Base-by-base conservation (phyloP, 2,113 vertebrate genomes). In the Galbula dea region DNA sequence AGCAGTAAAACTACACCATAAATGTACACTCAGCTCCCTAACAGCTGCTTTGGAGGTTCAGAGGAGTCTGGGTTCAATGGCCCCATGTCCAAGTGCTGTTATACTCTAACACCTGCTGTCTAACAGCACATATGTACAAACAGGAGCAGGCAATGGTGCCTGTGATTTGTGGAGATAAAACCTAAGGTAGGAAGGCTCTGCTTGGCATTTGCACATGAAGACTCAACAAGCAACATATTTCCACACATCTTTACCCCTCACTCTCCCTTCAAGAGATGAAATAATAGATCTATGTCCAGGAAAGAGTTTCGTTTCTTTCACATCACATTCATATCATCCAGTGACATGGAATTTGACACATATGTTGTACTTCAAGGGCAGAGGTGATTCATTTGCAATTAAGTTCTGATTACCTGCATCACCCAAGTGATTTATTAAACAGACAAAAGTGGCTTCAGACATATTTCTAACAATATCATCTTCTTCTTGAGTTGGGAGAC, bases 401-500 rank as follows among this genome's bases (percentile, higher is more conserved):
- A 96, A 91, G 32, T 96, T 96, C 96, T 48, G 55, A 97, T 94
- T 94, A 95, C 83, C 87, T 96, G 52, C 57, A 92, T 88, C 96
- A 95, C 61, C 97, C 89, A 63, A 94, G 80, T 49, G 43, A 89
- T 89, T 96, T 96, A 97, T 96, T 97, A 97, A 93, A 83, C 83
- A 96, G 96, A 97, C 86, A 89, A n/a, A n/a, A n/a, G n/a, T 72
- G 77, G 76, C 45, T 96, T 97, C 86, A 90, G 95, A 97, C 98
- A 96, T 85, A 95, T 96, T 89, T 94, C 54, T 90, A n/a, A 55
- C 43, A 95, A 95, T n/a, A n/a, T 26, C 18, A 45, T 86, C 76
- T 94, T 97, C 97, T 97, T 97, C 88, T 95, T 92, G 86, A 95
- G 72, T 59, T 65, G 72, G 93, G 86, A 95, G 95, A 90, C 34